These are phyloP conservation scores for Sminthopsis crassicaudata DNA, from an alignment of 2,113 vertebrate genomes.

Conservation along the genomic window DNA sequence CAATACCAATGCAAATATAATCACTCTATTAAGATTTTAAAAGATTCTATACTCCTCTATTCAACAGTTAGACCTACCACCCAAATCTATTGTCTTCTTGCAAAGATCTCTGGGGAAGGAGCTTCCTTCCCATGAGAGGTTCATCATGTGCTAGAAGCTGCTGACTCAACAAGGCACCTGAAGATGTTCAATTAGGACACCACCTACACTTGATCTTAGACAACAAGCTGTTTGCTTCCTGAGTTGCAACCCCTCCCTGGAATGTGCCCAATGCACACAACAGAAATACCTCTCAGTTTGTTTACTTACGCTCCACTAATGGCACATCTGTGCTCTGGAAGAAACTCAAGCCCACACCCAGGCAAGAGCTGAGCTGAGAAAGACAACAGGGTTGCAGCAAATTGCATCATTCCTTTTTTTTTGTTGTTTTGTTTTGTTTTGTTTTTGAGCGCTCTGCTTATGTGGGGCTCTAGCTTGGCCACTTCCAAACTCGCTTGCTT, in stretches of 20 bases:
- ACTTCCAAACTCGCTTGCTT: constrained; percentile 27
- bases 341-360: not conserved
- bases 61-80: not conserved
- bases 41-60: not conserved
- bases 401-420: constrained; percentile 59
- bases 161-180: constrained; percentile 39
- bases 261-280: not conserved
- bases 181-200: not conserved
- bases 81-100: not conserved
- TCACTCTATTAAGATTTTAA: not conserved
- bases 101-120: not conserved
- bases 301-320: not conserved
- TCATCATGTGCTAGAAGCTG: constrained; percentile 20
- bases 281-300: not conserved
- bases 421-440: not conserved
- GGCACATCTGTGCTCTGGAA: constrained; percentile 1
- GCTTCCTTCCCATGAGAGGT: constrained; percentile 20
- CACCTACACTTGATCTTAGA: not conserved
- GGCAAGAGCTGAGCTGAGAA: constrained; percentile 1
- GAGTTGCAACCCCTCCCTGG: not conserved
- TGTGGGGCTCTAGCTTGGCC: not conserved
- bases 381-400: constrained; percentile 22
- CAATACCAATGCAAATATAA: not conserved
- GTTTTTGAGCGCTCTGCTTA: constrained; percentile 1
- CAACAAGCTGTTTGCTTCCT: not conserved